phyloP scores from a whole-genome alignment of 2,797 vertebrate genomes.

The Pipistrellus pygmaeus region DNA sequence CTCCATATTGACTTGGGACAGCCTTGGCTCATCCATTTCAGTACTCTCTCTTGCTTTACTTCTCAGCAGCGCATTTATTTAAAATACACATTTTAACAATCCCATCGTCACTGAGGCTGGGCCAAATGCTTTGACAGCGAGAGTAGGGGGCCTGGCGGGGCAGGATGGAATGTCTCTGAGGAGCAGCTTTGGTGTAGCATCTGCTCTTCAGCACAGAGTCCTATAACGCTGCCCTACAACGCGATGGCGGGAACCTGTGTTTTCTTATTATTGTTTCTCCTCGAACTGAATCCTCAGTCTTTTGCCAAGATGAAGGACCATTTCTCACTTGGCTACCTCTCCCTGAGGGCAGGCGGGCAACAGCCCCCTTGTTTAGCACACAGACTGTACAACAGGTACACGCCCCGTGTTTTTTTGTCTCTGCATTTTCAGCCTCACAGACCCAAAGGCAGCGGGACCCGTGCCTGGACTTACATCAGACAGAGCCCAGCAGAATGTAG shows the following conservation, averaged over 20 bases:
- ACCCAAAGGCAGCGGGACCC: neutral
- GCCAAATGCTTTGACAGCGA: conserved; percentile 60
- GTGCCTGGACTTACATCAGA: neutral
- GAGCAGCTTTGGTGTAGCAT: neutral
- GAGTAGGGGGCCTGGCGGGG: neutral
- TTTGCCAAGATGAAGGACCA: conserved; percentile 41
- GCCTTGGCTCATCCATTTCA: neutral
- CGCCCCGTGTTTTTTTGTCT: neutral
- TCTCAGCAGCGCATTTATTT: neutral
- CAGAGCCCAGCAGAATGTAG: neutral
- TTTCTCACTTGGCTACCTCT: neutral
- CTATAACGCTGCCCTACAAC: neutral
- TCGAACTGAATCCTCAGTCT: neutral
- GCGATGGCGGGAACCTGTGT: conserved; percentile 28
- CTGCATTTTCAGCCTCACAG: neutral
- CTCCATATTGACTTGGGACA: neutral
- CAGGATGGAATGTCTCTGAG: neutral
- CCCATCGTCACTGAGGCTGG: conserved; percentile 17
- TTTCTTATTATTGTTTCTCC: conserved; percentile 57
- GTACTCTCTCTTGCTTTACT: neutral
- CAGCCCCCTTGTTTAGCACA: neutral
- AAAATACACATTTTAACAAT: conserved; percentile 14
- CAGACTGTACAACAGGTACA: neutral
- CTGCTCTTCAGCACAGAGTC: neutral
- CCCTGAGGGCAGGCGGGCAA: no score